Evolutionary conservation across 2,888 invertebrate species (phyloP).

Genomic region (Polia nebulosa): DNA sequence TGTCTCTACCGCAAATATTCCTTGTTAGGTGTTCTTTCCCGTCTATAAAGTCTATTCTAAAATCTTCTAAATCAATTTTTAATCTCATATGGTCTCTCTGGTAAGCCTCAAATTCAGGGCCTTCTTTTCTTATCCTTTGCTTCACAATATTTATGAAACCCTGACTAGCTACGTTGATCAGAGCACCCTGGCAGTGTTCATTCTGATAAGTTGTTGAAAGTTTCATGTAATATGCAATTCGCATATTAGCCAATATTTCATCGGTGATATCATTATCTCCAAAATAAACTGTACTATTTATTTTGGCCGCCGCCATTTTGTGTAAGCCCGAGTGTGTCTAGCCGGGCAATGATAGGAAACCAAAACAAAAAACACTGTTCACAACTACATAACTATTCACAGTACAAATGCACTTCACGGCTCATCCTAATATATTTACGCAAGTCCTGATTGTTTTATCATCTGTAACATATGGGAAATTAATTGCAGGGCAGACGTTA

Average conservation of each 20-base stretch:
- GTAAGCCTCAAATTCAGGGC: background rate
- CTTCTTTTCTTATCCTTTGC: conserved; percentile 9
- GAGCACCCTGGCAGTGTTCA: background rate
- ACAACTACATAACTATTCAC: conserved; percentile 12
- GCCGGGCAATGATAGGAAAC: background rate
- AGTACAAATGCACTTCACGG: conserved; percentile 9
- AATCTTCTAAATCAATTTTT: conserved; percentile 20
- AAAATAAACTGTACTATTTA: conserved; percentile 1
- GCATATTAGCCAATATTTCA: conserved; percentile 7
- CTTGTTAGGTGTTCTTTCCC: conserved; percentile 33
- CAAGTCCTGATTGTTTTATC: background rate
- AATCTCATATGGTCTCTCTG: background rate
- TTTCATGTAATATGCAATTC: conserved; percentile 20
- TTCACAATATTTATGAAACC: conserved; percentile 28
- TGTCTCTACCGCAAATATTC: conserved; percentile 21
- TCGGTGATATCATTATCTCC: conserved; percentile 17
- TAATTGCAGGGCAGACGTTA: background rate
- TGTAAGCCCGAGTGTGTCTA: conserved; percentile 6
- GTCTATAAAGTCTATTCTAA: conserved; percentile 14
- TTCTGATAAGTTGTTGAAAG: conserved; percentile 1
- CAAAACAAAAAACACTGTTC: conserved; percentile 28
- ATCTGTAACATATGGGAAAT: background rate
- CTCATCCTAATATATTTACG: background rate
- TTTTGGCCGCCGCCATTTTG: conserved; percentile 31
- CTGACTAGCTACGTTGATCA: conserved; percentile 27